A percentile compares a stretch with the other conserved stretches of the same genome.
Evolutionary conservation across 2,797 vertebrate species (phyloP).

Genomic region (Thamnophis elegans): DNA sequence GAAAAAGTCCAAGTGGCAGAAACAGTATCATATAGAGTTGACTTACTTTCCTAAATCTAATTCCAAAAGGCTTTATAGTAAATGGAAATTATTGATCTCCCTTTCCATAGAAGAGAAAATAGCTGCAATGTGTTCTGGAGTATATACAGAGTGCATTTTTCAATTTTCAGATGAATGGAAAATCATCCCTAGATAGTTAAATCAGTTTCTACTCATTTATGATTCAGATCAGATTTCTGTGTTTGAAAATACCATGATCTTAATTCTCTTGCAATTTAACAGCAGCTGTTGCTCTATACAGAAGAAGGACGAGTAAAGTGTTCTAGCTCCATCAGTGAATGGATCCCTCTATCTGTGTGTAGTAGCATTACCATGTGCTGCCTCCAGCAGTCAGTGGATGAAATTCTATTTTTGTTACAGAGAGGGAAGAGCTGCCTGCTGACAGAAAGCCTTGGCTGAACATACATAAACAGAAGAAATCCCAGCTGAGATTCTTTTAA

Average conservation of each 20-base stretch:
- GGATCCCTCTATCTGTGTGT: background rate
- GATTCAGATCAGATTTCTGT: background rate
- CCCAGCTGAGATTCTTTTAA: background rate
- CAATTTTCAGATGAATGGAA: background rate
- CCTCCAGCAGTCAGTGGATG: background rate
- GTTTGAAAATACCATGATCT: background rate
- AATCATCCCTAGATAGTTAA: background rate
- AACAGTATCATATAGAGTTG: background rate
- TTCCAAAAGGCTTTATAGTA: background rate
- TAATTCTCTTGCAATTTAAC: background rate
- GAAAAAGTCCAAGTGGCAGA: background rate
- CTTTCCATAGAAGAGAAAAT: background rate
- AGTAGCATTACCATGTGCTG: background rate
- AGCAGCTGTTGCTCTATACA: background rate
- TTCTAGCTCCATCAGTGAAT: background rate
- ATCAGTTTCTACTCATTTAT: background rate
- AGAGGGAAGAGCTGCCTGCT: background rate
- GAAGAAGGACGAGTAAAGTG: background rate
- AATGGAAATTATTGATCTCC: background rate
- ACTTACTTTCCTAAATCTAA: background rate
- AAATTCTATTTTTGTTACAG: background rate
- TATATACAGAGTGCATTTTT: background rate
- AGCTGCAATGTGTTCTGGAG: background rate
- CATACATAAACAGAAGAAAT: background rate
- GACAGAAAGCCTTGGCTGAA: background rate